Base-by-base conservation (phyloP, 2,888 invertebrate species). In the Cosmopolites sordidus region DNA sequence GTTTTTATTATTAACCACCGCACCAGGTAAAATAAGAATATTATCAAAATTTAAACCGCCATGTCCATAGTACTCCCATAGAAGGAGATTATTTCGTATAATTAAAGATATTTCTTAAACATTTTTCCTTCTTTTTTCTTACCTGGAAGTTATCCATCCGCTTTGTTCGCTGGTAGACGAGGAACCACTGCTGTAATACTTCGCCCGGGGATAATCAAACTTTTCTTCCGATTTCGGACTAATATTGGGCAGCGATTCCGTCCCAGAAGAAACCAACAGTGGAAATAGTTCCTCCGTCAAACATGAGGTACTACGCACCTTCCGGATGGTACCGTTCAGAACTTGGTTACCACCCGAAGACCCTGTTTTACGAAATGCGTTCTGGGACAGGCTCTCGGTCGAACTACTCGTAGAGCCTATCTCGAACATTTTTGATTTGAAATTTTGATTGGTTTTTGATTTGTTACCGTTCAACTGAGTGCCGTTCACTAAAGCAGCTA, bases 91-190 rank as follows among this genome's bases (percentile, higher is more conserved):
- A n/a, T n/a, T n/a, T n/a, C n/a, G n/a, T n/a, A n/a, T n/a, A n/a
- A n/a, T n/a, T n/a, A n/a, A n/a, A n/a, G n/a, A n/a, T n/a, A n/a
- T n/a, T n/a, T n/a, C n/a, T n/a, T n/a, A n/a, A n/a, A n/a, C n/a
- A n/a, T n/a, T n/a, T n/a, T n/a, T n/a, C n/a, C n/a, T n/a, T n/a
- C n/a, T 22, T 33, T 4, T 33, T 11, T 33, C 37, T 39, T 82
- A 78, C 40, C 86, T 83, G 64, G 89, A 90, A 22, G 89, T 89
- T 0, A 91, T 89, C 90, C 91, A 92, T 1, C 91, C 91, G 66
- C 90, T 90, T 72, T 89, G 87, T 71, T 91, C 91, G 64, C 89
- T 90, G 3, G 79, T 76, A 55, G 84, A 83, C 0, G 84, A 83
- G 6, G 84, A 83, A 46, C 64, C 65, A 14, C 42, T 51, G 14